Evolutionary conservation across 1,140 invertebrate genomes (phyloP).

Genomic region (Nautilus pompilius): DNA sequence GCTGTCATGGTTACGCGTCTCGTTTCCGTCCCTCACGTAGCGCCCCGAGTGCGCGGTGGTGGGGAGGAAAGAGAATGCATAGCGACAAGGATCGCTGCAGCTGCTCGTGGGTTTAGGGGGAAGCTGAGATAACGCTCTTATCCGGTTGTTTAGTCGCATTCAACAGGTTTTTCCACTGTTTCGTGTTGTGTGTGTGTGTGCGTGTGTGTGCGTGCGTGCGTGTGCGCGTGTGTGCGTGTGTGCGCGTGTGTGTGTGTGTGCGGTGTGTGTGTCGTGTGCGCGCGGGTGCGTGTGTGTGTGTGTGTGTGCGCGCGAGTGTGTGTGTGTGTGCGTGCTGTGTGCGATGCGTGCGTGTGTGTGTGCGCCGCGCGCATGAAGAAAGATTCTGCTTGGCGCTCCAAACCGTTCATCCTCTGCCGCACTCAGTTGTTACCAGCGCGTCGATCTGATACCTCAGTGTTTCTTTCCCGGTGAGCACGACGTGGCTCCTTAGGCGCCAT

Average conservation of each 20-base stretch:
- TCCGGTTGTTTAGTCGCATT: too few relatives aligned
- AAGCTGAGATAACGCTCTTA: too few relatives aligned
- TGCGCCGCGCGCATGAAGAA: not conserved
- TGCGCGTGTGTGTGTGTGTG: not conserved
- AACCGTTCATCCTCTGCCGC: not conserved
- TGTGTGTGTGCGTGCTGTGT: too few relatives aligned
- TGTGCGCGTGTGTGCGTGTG: not conserved
- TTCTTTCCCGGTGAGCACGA: too few relatives aligned
- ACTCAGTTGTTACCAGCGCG: not conserved
- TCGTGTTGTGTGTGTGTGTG: too few relatives aligned
- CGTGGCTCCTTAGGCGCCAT: too few relatives aligned
- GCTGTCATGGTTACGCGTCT: not conserved
- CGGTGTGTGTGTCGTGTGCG: too few relatives aligned
- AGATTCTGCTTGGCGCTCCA: too few relatives aligned
- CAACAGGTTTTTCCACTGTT: too few relatives aligned
- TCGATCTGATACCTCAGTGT: not conserved
- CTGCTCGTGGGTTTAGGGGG: too few relatives aligned
- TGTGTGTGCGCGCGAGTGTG: too few relatives aligned
- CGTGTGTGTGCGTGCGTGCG: not conserved
- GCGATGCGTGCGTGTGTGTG: not conserved
- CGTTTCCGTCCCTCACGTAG: not conserved
- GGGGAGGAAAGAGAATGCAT: not conserved
- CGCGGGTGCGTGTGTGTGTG: too few relatives aligned
- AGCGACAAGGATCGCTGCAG: not conserved
- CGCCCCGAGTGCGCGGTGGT: not conserved